These are phyloP conservation scores for Porites rus DNA, from an alignment of 92 coral and sea anemone species.

Conservation along the genomic window DNA sequence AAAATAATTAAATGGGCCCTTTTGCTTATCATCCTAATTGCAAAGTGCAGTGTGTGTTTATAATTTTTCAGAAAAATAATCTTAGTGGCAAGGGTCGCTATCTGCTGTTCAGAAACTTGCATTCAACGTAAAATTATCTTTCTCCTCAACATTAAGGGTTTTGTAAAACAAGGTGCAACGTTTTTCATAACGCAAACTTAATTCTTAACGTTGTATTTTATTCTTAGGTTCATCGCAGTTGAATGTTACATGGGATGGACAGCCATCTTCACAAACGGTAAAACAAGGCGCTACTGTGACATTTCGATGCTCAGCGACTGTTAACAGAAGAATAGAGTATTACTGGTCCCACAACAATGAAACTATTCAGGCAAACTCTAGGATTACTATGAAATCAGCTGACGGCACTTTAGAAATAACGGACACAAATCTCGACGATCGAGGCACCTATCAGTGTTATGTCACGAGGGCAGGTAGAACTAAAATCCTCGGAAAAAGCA, in stretches of 20 bases:
- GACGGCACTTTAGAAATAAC: constrained; percentile 70
- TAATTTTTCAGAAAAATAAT: not conserved
- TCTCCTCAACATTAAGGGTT: not conserved
- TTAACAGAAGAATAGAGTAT: constrained; percentile 39
- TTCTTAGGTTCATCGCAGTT: constrained; percentile 67
- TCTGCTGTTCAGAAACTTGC: not conserved
- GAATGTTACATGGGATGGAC: constrained; percentile 40
- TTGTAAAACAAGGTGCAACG: not conserved
- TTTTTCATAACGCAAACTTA: not conserved
- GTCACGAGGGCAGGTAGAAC: constrained; percentile 28
- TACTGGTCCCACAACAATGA: constrained; percentile 53
- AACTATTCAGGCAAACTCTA: constrained; percentile 13
- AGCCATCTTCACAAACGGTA: constrained; percentile 62
- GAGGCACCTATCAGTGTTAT: constrained; percentile 64
- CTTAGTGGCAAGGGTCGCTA: not conserved
- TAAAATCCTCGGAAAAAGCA: constrained; percentile 31
- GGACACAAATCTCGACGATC: constrained; percentile 47
- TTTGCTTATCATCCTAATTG: not conserved
- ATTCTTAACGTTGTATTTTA: not conserved
- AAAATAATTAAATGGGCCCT: not conserved
- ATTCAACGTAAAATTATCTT: not conserved
- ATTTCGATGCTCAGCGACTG: constrained; percentile 64
- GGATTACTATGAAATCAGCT: constrained; percentile 2
- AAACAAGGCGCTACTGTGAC: constrained; percentile 48
- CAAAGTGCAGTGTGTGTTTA: not conserved